Percentiles rank a stretch among this genome's conserved stretches.
Evolutionary conservation across 37 sponge, comb jelly and placozoan genomes (phyloP).

Genomic region (Beroe forskalii): DNA sequence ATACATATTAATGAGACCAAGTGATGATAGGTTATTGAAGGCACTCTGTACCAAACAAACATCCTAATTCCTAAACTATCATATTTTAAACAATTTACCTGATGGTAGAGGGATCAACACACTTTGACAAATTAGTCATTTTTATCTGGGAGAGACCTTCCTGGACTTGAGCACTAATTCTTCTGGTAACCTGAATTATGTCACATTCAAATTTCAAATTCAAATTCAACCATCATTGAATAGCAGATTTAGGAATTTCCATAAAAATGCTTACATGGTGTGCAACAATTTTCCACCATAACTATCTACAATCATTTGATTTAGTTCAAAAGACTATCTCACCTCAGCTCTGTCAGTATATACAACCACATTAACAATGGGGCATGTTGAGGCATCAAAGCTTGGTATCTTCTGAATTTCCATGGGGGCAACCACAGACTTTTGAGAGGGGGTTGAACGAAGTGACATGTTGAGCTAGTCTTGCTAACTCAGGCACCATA

Average conservation of each 20-base stretch:
- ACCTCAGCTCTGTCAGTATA: slow-evolving; percentile 62
- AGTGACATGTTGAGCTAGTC: slow-evolving; percentile 7
- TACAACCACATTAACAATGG: slow-evolving; percentile 58
- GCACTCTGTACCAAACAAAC: no score
- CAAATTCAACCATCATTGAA: no score
- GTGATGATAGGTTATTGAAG: no score
- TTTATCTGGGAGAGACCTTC: slow-evolving; percentile 53
- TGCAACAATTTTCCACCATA: no score
- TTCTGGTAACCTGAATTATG: slow-evolving; percentile 9
- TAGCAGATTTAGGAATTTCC: no score
- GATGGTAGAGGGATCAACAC: slow-evolving; percentile 42
- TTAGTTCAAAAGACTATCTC: neutral
- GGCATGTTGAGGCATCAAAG: slow-evolving; percentile 58
- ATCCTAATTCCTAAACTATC: no score
- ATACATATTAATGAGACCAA: no score
- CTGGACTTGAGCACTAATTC: slow-evolving; percentile 33
- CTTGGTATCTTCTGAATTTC: slow-evolving; percentile 51
- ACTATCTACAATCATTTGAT: no score
- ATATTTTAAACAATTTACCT: slow-evolving; percentile 1
- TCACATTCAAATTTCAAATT: no score
- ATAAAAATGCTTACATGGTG: no score
- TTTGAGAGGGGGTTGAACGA: slow-evolving; percentile 53
- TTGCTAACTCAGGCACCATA: neutral
- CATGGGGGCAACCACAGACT: slow-evolving; percentile 56
- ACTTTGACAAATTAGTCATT: slow-evolving; percentile 62